A percentile compares a stretch with the other conserved stretches of the same genome.
phyloP scores from a whole-genome alignment of 2,797 vertebrate genomes.

The Melanotaenia boesemani region DNA sequence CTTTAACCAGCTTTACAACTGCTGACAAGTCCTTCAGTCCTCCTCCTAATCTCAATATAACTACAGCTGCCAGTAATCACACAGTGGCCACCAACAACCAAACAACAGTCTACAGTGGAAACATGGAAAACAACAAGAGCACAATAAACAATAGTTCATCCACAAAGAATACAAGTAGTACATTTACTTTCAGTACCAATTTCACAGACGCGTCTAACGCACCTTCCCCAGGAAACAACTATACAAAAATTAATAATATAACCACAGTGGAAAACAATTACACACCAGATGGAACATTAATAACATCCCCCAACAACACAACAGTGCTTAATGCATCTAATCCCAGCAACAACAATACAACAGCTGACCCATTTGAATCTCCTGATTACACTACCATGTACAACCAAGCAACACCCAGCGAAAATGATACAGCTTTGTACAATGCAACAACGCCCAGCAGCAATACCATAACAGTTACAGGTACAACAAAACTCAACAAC shows the following conservation, averaged over 20 bases:
- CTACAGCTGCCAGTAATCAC: not conserved
- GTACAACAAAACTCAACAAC: not conserved
- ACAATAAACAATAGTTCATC: too few relatives aligned
- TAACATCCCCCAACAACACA: not conserved
- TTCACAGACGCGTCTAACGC: too few relatives aligned
- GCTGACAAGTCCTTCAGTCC: not conserved
- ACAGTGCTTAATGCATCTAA: conserved; percentile 1
- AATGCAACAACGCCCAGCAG: not conserved
- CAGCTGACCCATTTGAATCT: too few relatives aligned
- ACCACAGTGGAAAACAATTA: not conserved
- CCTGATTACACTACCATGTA: too few relatives aligned
- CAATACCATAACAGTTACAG: not conserved
- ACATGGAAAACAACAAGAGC: too few relatives aligned
- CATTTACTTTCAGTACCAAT: too few relatives aligned
- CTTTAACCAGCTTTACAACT: not conserved
- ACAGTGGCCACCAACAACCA: not conserved
- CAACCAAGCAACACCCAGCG: not conserved
- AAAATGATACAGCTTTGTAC: not conserved
- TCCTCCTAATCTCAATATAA: not conserved
- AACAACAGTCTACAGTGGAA: not conserved
- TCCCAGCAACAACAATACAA: not conserved
- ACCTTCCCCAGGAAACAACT: not conserved
- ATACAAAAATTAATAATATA: not conserved
- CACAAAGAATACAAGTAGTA: too few relatives aligned
- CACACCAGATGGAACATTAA: not conserved